A percentile compares a stretch with the other conserved stretches of the same genome.
Evolutionary conservation across 2,888 invertebrate genomes (phyloP).

Genomic region (Cremastinae sp.): DNA sequence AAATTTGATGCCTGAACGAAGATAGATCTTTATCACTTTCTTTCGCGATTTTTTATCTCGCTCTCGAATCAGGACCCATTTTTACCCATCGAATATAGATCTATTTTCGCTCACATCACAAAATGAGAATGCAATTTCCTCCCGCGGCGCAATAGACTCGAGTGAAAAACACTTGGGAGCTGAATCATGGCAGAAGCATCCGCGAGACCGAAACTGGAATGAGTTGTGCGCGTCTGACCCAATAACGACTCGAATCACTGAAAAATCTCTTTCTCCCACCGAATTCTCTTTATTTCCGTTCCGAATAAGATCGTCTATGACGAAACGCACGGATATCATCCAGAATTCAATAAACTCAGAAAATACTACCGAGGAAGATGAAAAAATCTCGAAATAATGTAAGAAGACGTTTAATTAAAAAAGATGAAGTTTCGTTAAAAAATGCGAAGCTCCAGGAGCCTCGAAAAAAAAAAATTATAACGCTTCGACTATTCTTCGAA

Average conservation of each 20-base stretch:
- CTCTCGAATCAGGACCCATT: no score
- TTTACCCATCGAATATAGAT: no score
- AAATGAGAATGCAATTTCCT: conserved; percentile 26
- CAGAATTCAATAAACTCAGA: background rate
- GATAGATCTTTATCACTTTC: no score
- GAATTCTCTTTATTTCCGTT: conserved; percentile 31
- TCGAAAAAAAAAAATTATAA: no score
- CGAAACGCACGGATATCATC: background rate
- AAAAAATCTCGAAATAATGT: background rate
- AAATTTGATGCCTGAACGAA: no score
- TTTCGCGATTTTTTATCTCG: no score
- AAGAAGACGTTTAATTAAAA: background rate
- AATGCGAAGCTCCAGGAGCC: background rate
- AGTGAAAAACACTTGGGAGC: conserved; percentile 14
- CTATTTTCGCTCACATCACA: no score
- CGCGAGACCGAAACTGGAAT: background rate
- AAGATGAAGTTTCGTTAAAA: background rate
- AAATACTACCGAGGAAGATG: background rate
- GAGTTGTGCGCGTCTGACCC: conserved; percentile 6
- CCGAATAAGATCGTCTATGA: conserved; percentile 5
- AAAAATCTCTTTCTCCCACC: conserved; percentile 16
- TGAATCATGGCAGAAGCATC: background rate
- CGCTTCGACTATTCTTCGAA: no score
- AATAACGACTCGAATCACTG: conserved; percentile 21
- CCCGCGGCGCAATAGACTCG: background rate